Percentiles rank a stretch among this genome's conserved stretches.
These are phyloP conservation scores for Liopterus haemorrhoidalis DNA, from an alignment of 2,888 invertebrate genomes.

Conservation along the genomic window DNA sequence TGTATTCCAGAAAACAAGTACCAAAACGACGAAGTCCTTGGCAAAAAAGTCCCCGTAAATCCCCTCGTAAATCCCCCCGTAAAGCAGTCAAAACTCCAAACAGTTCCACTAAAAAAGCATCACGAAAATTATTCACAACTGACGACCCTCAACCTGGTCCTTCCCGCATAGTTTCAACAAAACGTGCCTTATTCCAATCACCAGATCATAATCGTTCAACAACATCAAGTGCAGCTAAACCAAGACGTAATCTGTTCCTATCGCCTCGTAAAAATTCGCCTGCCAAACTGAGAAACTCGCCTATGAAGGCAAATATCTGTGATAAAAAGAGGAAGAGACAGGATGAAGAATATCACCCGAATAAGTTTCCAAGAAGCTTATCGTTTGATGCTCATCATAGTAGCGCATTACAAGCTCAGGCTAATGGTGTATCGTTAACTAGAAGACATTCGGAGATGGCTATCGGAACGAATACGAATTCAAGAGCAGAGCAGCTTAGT, in stretches of 20 bases:
- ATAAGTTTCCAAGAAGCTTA: constrained; percentile 54
- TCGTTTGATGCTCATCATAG: constrained; percentile 52
- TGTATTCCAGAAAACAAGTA: too few relatives aligned
- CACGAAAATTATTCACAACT: constrained; percentile 46
- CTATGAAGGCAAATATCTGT: neutral
- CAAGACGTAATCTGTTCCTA: constrained; percentile 61
- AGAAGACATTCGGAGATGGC: constrained; percentile 41
- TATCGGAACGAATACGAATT: constrained; percentile 45
- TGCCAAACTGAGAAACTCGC: constrained; percentile 25
- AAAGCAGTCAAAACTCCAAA: constrained; percentile 50
- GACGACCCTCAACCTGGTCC: constrained; percentile 38
- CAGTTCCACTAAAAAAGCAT: constrained; percentile 58
- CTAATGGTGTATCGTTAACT: constrained; percentile 33
- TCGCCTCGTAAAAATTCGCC: constrained; percentile 50
- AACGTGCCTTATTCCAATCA: constrained; percentile 69
- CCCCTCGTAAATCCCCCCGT: constrained; percentile 52
- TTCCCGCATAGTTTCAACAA: constrained; percentile 43
- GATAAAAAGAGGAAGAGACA: constrained; percentile 50
- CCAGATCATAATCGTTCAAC: constrained; percentile 47
- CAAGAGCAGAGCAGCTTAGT: constrained; percentile 50
- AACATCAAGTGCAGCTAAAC: constrained; percentile 44
- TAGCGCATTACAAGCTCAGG: constrained; percentile 19
- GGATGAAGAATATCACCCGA: constrained; percentile 41
- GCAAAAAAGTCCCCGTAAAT: constrained; percentile 49
- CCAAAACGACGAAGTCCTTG: constrained; percentile 39